These are phyloP conservation scores for Suncus etruscus DNA, from an alignment of 2,113 vertebrate species.

Conservation along the genomic window DNA sequence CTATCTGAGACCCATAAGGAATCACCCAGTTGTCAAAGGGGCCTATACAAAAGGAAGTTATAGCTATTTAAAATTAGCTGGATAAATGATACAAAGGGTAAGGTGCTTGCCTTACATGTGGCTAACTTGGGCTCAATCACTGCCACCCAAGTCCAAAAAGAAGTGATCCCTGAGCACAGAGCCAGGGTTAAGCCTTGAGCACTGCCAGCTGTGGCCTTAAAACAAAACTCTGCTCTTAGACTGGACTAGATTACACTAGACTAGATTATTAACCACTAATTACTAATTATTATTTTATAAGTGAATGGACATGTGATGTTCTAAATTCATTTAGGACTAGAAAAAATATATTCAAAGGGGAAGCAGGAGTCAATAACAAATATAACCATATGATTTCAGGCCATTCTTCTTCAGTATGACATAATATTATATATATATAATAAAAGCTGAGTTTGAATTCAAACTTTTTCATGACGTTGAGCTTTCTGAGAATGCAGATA, in stretches of 20 bases:
- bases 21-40: neutral
- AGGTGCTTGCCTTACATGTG: no score
- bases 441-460: neutral
- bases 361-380: neutral
- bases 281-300: neutral
- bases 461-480: neutral
- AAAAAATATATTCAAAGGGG: conserved; percentile 45
- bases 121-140: no score
- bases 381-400: conserved; percentile 28
- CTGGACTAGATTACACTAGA: no score
- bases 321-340: conserved; percentile 33
- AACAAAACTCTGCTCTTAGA: no score
- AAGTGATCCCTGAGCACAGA: no score
- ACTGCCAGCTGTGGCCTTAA: no score
- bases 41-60: conserved; percentile 17
- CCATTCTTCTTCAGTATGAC: conserved; percentile 20
- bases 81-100: no score
- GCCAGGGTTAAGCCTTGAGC: no score
- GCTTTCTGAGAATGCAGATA: neutral
- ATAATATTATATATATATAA: neutral
- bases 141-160: no score
- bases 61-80: neutral
- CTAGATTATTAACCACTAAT: no score
- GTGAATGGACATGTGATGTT: neutral
- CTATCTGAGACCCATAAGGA: conserved; percentile 9